Percentiles rank a stretch among this genome's conserved stretches.
Conservation (phyloP, 2,797 vertebrate genomes). For the Lithobates pipiens region DNA sequence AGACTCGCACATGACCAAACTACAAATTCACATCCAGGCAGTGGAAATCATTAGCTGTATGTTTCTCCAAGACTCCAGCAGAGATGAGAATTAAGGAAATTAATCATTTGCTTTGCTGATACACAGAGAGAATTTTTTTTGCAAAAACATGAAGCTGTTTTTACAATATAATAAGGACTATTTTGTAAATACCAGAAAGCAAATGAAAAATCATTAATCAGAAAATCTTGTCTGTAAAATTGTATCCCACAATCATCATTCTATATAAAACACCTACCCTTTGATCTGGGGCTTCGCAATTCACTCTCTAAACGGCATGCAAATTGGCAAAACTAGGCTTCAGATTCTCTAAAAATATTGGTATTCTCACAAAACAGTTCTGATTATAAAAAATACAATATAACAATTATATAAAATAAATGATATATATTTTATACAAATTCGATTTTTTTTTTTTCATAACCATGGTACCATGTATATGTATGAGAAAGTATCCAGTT, state of each 20-base stretch:
- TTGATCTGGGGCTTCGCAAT: background rate
- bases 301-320: background rate
- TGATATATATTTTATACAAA: too few species aligned
- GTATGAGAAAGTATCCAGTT: too few species aligned
- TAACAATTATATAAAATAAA: too few species aligned
- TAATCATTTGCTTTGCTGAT: slow-evolving; percentile 35
- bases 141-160: slow-evolving; percentile 8
- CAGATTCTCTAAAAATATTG: too few species aligned
- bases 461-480: too few species aligned
- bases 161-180: background rate
- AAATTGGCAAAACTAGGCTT: too few species aligned
- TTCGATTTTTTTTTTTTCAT: too few species aligned
- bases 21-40: background rate
- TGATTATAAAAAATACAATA: too few species aligned
- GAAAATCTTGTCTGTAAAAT: background rate
- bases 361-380: background rate
- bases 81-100: slow-evolving; percentile 30
- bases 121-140: slow-evolving; percentile 10
- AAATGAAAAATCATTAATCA: background rate
- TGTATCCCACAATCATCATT: too few species aligned
- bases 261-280: background rate
- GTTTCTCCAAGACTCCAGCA: slow-evolving; percentile 6
- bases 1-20: background rate
- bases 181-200: background rate
- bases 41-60: slow-evolving; percentile 34